These are phyloP conservation scores for Ptychoptera contaminata DNA, from an alignment of 2,888 invertebrate species.

Conservation along the genomic window DNA sequence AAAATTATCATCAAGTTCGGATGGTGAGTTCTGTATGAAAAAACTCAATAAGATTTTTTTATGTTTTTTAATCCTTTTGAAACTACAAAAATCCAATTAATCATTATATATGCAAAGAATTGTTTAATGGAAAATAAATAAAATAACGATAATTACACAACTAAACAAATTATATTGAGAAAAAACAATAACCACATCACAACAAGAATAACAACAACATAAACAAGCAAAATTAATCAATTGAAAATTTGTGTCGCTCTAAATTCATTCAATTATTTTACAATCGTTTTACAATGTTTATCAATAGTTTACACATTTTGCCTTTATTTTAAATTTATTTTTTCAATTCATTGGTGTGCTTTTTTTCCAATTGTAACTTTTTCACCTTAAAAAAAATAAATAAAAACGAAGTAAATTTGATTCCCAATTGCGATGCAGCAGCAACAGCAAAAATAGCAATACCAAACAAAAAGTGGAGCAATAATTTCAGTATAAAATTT, in stretches of 20 bases:
- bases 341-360: too few species aligned
- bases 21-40: constrained; percentile 21
- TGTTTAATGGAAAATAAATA: not conserved
- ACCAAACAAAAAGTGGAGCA: not conserved
- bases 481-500: too few species aligned
- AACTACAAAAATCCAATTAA: constrained; percentile 4
- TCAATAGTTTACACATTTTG: constrained; percentile 1
- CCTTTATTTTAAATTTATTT: too few species aligned
- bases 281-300: not conserved
- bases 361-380: not conserved
- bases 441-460: constrained; percentile 6
- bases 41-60: constrained; percentile 4
- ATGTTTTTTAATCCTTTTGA: constrained; percentile 7
- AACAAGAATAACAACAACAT: not conserved
- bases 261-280: constrained; percentile 1
- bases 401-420: constrained; percentile 8
- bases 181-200: not conserved
- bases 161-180: not conserved
- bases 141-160: not conserved
- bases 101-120: constrained; percentile 2
- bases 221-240: not conserved
- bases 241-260: not conserved
- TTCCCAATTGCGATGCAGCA: constrained; percentile 12
- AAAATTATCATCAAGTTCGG: constrained; percentile 31
- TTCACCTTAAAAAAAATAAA: constrained; percentile 3